A percentile compares a stretch with the other conserved stretches of the same genome.
Conservation (phyloP, 2,888 invertebrate species). For the Pycnomerus fuliginosus region DNA sequence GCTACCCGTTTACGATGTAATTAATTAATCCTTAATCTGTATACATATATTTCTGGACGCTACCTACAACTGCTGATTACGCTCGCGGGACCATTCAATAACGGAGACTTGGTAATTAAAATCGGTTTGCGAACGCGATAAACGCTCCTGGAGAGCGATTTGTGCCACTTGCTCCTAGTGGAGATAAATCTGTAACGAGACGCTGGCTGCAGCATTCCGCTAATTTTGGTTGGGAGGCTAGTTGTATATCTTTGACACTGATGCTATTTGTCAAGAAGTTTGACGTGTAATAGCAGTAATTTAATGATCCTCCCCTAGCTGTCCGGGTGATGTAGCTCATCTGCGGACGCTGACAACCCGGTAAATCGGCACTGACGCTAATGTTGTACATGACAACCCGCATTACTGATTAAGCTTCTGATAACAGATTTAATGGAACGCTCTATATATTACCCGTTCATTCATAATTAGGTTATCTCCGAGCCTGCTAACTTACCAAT, state of each 20-base stretch:
- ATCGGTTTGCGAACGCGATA: conserved; percentile 21
- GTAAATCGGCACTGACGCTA: conserved; percentile 51
- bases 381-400: conserved; percentile 52
- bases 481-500: conserved; percentile 49
- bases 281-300: conserved; percentile 33
- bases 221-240: conserved; percentile 7
- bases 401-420: conserved; percentile 51
- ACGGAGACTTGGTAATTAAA: conserved; percentile 22
- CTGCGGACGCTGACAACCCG: conserved; percentile 40
- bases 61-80: conserved; percentile 29
- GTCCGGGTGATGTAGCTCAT: conserved; percentile 30
- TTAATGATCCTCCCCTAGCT: conserved; percentile 35
- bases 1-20: conserved; percentile 49
- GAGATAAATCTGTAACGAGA: not conserved
- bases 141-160: conserved; percentile 5
- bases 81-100: conserved; percentile 28
- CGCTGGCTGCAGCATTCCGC: no score
- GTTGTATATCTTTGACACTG: conserved; percentile 25
- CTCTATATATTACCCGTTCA: conserved; percentile 48
- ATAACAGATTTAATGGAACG: conserved; percentile 52
- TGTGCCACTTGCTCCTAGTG: conserved; percentile 1
- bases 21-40: conserved; percentile 53
- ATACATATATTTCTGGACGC: conserved; percentile 40
- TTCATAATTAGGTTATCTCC: conserved; percentile 48
- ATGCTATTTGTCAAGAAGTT: conserved; percentile 36